phyloP scores from a whole-genome alignment of 2,797 vertebrate genomes.

The Brachymystax lenok region DNA sequence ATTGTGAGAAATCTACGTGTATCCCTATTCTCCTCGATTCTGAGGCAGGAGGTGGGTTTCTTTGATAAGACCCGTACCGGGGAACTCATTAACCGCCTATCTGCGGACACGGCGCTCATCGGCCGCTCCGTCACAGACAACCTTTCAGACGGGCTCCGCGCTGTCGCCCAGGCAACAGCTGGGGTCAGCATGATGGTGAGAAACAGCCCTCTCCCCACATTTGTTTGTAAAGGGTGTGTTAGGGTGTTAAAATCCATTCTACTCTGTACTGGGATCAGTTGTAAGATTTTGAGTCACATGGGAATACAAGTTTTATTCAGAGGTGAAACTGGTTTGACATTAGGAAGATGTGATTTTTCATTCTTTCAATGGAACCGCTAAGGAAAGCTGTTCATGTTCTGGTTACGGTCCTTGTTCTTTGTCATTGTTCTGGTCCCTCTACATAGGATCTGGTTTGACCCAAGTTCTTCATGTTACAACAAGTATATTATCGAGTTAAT shows the following conservation, averaged over 20 bases:
- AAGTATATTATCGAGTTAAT: constrained; percentile 16
- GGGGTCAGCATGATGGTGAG: constrained; percentile 98
- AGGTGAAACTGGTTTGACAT: neutral
- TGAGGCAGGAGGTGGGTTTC: constrained; percentile 94
- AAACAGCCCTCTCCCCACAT: neutral
- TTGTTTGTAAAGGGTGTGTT: neutral
- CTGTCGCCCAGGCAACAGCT: constrained; percentile 86
- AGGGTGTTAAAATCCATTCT: neutral
- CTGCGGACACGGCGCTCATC: constrained; percentile 87
- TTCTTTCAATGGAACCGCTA: no score
- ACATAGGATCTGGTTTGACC: neutral
- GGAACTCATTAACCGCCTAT: constrained; percentile 95
- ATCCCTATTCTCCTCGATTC: constrained; percentile 88
- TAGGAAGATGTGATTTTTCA: neutral
- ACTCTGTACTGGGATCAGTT: neutral
- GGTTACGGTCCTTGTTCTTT: neutral
- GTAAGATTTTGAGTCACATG: neutral
- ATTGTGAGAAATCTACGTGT: constrained; percentile 89
- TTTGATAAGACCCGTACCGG: constrained; percentile 94
- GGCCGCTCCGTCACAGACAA: constrained; percentile 93
- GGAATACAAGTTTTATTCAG: neutral
- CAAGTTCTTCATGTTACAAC: neutral
- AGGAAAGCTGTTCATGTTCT: no score
- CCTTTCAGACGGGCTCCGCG: constrained; percentile 92
- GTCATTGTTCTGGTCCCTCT: neutral